Conservation (phyloP, 2,797 vertebrate genomes). For the Limosa lapponica region DNA sequence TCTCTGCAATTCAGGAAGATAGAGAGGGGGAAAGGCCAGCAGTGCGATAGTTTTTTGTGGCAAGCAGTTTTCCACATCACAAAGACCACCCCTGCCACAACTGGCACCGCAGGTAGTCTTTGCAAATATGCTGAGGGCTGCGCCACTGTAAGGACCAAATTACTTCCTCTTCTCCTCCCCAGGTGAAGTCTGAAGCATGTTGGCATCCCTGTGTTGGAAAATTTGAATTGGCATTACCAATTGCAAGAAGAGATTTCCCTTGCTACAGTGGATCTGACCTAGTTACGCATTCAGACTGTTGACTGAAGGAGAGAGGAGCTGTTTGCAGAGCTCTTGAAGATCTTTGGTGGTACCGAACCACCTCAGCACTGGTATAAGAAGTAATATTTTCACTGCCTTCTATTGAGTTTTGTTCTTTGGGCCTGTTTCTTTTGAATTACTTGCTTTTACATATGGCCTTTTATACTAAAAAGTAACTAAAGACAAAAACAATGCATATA, state of each 20-base stretch:
- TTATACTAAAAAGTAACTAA: not conserved
- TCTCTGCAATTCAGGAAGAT: not conserved
- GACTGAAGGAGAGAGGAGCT: not conserved
- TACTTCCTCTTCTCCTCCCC: not conserved
- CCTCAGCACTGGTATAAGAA: not conserved
- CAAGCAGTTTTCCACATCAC: constrained; percentile 7
- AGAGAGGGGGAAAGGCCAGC: not conserved
- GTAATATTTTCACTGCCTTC: not conserved
- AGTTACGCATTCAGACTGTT: not conserved
- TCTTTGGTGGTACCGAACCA: not conserved
- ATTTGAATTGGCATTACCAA: not conserved
- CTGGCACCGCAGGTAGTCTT: not conserved
- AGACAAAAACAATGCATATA: not conserved
- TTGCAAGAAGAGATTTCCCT: not conserved
- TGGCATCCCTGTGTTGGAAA: constrained; percentile 36
- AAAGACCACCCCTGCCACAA: not conserved
- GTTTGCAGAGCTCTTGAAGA: not conserved
- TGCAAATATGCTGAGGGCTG: not conserved
- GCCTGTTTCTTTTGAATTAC: not conserved
- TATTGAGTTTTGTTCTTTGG: not conserved
- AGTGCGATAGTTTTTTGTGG: not conserved
- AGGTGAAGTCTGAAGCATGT: constrained; percentile 1
- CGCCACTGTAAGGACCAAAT: not conserved
- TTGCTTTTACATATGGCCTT: not conserved
- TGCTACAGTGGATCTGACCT: not conserved